Base-by-base conservation (phyloP, 2,888 invertebrate species). In the Allacma fusca region DNA sequence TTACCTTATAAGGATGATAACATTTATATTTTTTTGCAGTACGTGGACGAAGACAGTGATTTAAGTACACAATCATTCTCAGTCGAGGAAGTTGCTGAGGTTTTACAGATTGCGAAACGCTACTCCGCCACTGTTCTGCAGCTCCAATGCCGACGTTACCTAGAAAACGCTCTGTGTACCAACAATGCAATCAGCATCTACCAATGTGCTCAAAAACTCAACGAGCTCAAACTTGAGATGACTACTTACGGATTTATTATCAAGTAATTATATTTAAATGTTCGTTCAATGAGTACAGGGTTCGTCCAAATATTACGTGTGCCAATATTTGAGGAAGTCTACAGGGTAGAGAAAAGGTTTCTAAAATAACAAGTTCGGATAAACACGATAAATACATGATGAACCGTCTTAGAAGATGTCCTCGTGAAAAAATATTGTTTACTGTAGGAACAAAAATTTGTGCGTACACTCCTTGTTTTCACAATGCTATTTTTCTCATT, bases 101-200 rank as follows among this genome's bases (percentile, higher is more conserved):
- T 76, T 13, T 71, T 71, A n/a, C 70, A 71, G 28, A 29, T 76
- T 19, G 76, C 76, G 4, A 76, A 76, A 70, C 59, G 4, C 2
- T 76, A 43, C 40, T 40, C 40, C 1, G 76, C 26, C 1, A 16
- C 40, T n/a, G 24, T 1, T 9, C 28, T 76, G 1, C 43, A 28
- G 0, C 34, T 34, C 1, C 62, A 76, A 71, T 76, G 76, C 44
- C 62, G 70, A 7, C 29, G 70, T n/a, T 76, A 69, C 34, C 21
- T 76, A 0, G 43, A 76, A n/a, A 24, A 7, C 2, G 62, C 24
- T 1, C 59, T 70, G 26, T 24, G 23, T 28, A 12, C 43, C 4
- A n/a, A 29, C 1, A 76, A 76, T 40, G 76, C 76, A 1, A 64
- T 76, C 1, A 62, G 43, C 0, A 76, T 76, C 28, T 76, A 76